Percentiles rank a stretch among this genome's conserved stretches.
These are phyloP conservation scores for Tupaia tana DNA, from an alignment of 2,113 vertebrate genomes.

Conservation along the genomic window DNA sequence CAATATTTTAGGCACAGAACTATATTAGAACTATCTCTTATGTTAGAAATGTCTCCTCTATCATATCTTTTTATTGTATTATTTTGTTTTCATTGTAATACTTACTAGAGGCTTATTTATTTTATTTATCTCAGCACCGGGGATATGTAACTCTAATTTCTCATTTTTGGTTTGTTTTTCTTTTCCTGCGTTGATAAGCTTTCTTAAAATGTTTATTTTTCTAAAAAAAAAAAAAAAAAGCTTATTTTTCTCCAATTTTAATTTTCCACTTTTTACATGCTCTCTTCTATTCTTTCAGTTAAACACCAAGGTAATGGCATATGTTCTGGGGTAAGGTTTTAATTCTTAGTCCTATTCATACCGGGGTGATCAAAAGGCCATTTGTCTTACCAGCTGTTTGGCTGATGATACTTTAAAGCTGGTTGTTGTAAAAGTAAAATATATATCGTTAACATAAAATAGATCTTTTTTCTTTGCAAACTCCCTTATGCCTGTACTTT, in stretches of 20 bases:
- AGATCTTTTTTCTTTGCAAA: background rate
- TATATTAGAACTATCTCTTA: background rate
- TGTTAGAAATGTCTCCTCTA: background rate
- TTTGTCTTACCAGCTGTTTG: background rate
- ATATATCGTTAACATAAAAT: background rate
- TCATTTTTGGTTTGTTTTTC: constrained; percentile 12
- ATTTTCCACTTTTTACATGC: background rate
- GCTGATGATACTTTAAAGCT: background rate
- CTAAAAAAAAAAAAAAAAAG: background rate
- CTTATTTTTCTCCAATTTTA: background rate
- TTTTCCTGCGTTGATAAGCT: background rate
- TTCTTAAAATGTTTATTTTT: background rate
- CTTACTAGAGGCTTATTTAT: background rate
- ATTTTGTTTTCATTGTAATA: background rate
- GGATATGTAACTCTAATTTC: background rate
- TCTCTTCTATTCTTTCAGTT: background rate
- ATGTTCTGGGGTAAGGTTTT: background rate
- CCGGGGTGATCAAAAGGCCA: background rate
- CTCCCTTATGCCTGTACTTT: background rate
- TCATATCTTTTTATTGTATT: background rate
- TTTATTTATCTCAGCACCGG: background rate
- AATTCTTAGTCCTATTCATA: background rate
- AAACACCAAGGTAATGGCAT: background rate
- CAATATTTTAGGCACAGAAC: background rate
- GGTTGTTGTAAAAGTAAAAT: background rate